Base-by-base conservation (phyloP, 2,888 invertebrate genomes). In the Athalia circularis region DNA sequence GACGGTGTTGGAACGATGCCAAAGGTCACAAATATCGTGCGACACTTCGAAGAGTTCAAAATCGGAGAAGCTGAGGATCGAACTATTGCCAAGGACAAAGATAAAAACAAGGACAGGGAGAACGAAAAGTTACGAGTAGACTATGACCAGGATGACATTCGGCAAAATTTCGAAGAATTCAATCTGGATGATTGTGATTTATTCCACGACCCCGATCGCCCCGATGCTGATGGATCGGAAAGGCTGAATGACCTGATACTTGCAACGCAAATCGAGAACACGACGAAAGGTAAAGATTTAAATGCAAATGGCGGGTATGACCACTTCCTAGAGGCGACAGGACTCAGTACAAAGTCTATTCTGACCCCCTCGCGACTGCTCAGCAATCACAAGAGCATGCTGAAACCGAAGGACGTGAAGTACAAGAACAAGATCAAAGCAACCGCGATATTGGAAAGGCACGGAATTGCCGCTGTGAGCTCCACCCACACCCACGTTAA, bases 151-250 rank as follows among this genome's bases (percentile, higher is more conserved):
- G 93, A 93, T 84, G 94, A 94, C 87, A 92, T 95, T 85, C 93
- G 94, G 81, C 94, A 95, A 88, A 95, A 95, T 89, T 95, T 95
- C 86, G 95, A 95, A 87, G 95, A 95, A 87, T 95, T 95, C 88
- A 95, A 95, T 87, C 92, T 95, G 84, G 95, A 95, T 86, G 95
- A 95, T 77, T 93, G 93, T 88, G 95, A 95, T 88, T 92, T 93
- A 0, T 88, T 88, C 8, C 88, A 89, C 65, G 88, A 90, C 81
- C 86, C 88, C 3, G 87, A 88, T 79, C 83, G 89, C 47, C 85
- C 86, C 0, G 89, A 89, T 15, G 88, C 87, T 47, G 88, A 90
- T 77, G 88, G 90, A 4, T 89, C 90, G 2, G 90, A 89, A 67
- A 84, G 86, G 70, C 84, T 90, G 50, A 82, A 81, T n/a, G 83